A percentile compares a stretch with the other conserved stretches of the same genome.
phyloP scores from a whole-genome alignment of 2,113 vertebrate species.

The Chionodraco myersi region DNA sequence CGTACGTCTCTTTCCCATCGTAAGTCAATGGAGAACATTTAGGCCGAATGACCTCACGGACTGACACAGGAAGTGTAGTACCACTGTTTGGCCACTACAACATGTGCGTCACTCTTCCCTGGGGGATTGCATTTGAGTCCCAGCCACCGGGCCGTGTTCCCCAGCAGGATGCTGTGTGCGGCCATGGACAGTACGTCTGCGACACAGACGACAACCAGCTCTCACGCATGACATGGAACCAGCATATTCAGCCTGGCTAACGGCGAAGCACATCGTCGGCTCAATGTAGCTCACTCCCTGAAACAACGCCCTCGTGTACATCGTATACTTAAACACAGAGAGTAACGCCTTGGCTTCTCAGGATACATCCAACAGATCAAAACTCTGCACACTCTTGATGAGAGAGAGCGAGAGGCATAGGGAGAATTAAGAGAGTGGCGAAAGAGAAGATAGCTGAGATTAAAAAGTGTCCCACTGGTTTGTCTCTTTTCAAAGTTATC shows the following conservation, averaged over 20 bases:
- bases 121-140: too few species aligned
- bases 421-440: background rate
- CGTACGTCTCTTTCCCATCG: too few species aligned
- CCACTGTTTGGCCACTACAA: too few species aligned
- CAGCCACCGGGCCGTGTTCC: too few species aligned
- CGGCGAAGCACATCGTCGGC: background rate
- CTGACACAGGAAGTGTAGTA: too few species aligned
- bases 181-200: too few species aligned
- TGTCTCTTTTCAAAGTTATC: constrained; percentile 10
- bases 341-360: background rate
- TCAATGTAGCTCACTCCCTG: background rate
- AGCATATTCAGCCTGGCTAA: background rate
- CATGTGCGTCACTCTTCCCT: too few species aligned
- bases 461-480: constrained; percentile 3
- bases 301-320: background rate
- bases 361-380: background rate
- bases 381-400: background rate
- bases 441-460: background rate
- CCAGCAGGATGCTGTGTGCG: too few species aligned
- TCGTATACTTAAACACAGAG: background rate
- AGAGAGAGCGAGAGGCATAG: too few species aligned
- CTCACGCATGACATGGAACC: background rate
- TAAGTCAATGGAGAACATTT: too few species aligned
- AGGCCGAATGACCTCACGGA: too few species aligned
- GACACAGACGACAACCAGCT: too few species aligned